phyloP scores from a whole-genome alignment of 2,888 invertebrate genomes.

The Helobdella robusta region DNA sequence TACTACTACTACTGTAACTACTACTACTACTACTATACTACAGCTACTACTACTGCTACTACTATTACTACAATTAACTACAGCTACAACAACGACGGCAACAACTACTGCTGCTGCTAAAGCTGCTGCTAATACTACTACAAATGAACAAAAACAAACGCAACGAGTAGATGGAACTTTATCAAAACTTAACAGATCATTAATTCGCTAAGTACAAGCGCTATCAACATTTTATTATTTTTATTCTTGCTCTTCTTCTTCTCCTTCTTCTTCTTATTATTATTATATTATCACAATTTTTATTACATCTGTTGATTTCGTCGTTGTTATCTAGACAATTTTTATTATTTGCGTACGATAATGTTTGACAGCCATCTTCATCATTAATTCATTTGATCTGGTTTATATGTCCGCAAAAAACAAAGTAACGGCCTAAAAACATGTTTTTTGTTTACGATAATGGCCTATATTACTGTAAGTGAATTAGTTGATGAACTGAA shows the following conservation, averaged over 20 bases:
- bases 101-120: not conserved
- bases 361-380: no score
- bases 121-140: not conserved
- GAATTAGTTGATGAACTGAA: no score
- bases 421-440: no score
- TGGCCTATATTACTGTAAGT: no score
- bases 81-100: not conserved
- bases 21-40: no score
- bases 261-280: no score
- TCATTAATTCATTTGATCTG: no score
- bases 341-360: no score
- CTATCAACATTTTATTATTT: not conserved
- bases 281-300: no score
- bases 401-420: no score
- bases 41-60: not conserved
- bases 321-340: not conserved
- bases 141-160: not conserved
- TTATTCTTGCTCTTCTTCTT: not conserved
- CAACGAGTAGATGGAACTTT: not conserved
- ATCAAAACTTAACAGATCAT: not conserved
- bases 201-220: not conserved
- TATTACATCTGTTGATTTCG: not conserved
- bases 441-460: no score
- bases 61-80: not conserved
- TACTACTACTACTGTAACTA: no score